Conservation (phyloP, 2,888 invertebrate genomes). For the Apantesis nais region DNA sequence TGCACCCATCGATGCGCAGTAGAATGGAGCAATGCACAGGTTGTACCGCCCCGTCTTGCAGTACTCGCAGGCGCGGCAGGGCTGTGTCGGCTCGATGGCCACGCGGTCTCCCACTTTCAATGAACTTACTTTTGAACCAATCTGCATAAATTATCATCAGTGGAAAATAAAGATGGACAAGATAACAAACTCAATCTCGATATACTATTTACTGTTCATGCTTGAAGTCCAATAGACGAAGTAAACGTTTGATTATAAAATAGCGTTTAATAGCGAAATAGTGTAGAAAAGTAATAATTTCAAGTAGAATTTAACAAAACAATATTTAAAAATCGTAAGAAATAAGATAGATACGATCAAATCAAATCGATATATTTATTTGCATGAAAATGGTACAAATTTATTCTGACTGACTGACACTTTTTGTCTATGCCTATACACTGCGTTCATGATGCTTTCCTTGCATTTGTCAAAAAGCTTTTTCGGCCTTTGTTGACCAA, state of each 20-base stretch:
- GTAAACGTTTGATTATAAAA: not conserved
- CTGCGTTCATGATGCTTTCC: no score
- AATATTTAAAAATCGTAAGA: no score
- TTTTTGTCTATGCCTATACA: no score
- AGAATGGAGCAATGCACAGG: constrained; percentile 93
- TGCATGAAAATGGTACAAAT: no score
- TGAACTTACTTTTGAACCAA: constrained; percentile 84
- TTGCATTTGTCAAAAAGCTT: no score
- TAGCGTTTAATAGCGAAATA: no score
- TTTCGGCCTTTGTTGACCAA: no score
- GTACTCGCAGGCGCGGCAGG: constrained; percentile 91
- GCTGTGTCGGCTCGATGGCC: constrained; percentile 96
- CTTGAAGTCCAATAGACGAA: not conserved
- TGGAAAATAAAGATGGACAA: not conserved
- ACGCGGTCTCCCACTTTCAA: constrained; percentile 93
- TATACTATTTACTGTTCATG: not conserved
- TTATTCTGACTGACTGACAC: no score
- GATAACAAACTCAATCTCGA: not conserved
- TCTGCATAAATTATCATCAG: constrained; percentile 61
- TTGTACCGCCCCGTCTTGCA: constrained; percentile 96
- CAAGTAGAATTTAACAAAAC: no score
- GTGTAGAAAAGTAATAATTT: no score
- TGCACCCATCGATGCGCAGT: constrained; percentile 95
- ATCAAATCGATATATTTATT: no score
- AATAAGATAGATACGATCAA: no score